Evolutionary conservation across 35 echinoderm and acorn worm species (phyloP), one percentile per base, ranked within the genome.

Genomic region (Heliocidaris tuberculata): DNA sequence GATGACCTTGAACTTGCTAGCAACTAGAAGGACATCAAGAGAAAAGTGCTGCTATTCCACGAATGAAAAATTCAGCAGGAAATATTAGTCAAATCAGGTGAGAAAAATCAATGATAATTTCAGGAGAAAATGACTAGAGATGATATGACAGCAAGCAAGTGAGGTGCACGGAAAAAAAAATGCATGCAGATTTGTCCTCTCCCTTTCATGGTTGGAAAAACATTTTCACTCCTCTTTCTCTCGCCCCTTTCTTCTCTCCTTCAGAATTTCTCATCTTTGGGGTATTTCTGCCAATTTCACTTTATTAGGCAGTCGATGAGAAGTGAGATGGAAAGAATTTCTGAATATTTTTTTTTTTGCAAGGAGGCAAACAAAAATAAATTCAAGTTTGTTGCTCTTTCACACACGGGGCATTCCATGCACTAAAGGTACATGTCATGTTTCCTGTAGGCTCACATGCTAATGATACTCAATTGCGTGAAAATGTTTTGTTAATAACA

Each of bases 251-350:
- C 47, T 89, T 89, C 15, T 42, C 31, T 89, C 24, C 87, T 47
- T 32, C 31, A 48, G 87, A 89, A 47, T 89, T 89, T 89, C 87
- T 89, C 87, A 89, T 89, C 87, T 89, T 89, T 89, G 31, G 87
- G 87, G 87, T 89, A 89, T 89, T 89, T 89, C 87, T 89, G 87
- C 87, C 87, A 89, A 89, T 89, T 89, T 89, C 87, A 89, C 87
- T 48, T 48, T 89, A 89, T 89, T 89, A 89, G 87, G 87, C 47
- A 89, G 87, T 89, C 87, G 47, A 48, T 32, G 47, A 89, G 87
- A 89, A 89, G 47, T 89, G 87, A 89, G 47, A 48, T 89, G 87
- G 87, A 89, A 89, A 48, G 87, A 89, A 89, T 47, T 89, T 89
- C 87, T 42, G 87, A 89, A 78, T 70, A 70, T 88, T 89, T 89